Conservation (phyloP, 2,797 vertebrate genomes). For the Eulemur rubriventer region DNA sequence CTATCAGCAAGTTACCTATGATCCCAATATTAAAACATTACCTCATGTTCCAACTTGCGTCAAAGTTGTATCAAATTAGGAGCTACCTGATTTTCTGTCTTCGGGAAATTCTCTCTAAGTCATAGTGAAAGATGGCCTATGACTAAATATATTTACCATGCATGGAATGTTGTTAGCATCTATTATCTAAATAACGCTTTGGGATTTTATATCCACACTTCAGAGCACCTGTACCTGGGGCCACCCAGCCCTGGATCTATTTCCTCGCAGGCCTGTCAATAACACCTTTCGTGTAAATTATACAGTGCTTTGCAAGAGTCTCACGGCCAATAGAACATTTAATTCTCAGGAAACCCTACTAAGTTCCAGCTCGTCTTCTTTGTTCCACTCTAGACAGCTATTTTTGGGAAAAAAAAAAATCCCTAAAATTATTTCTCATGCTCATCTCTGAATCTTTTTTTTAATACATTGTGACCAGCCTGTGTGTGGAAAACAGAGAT, state of each 20-base stretch:
- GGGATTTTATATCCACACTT: neutral
- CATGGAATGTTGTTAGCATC: neutral
- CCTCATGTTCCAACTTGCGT: neutral
- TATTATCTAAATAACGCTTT: neutral
- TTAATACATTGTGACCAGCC: neutral
- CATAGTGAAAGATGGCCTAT: neutral
- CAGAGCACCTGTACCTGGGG: neutral
- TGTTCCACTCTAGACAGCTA: neutral
- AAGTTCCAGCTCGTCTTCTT: neutral
- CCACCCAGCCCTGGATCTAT: neutral
- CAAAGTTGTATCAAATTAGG: neutral
- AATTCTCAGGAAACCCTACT: neutral
- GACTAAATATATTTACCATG: neutral
- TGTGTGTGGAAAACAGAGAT: slow-evolving; percentile 5
- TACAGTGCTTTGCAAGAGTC: neutral
- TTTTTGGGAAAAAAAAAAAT: neutral
- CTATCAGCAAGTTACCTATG: neutral
- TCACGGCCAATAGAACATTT: neutral
- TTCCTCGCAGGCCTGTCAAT: neutral
- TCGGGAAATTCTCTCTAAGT: neutral
- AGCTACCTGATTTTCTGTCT: neutral
- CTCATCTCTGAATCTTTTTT: neutral
- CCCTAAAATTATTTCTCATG: neutral
- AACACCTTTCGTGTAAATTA: neutral
- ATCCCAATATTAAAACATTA: neutral